Evolutionary conservation across 2,797 vertebrate species (phyloP).

Genomic region (Nyctibius grandis): DNA sequence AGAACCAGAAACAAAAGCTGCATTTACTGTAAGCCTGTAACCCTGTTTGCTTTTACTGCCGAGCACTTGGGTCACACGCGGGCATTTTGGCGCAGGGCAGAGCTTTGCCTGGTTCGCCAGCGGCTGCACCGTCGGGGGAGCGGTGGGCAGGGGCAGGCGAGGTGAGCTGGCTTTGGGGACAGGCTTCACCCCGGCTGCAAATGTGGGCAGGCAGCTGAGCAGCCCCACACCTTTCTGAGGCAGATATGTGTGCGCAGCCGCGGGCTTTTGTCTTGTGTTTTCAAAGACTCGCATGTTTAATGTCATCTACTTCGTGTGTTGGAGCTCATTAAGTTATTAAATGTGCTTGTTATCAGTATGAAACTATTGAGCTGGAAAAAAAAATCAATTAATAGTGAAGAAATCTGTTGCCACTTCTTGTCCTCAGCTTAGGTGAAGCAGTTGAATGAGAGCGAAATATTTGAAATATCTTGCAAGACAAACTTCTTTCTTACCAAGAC

Average conservation of each 20-base stretch:
- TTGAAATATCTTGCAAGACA: background rate
- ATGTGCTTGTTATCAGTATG: background rate
- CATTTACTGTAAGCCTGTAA: background rate
- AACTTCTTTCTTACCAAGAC: background rate
- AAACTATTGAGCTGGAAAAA: background rate
- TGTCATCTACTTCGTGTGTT: background rate
- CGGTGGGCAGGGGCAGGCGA: background rate
- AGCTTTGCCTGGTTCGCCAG: background rate
- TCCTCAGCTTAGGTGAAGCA: background rate
- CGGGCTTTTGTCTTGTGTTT: background rate
- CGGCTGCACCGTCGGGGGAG: background rate
- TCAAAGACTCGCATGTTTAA: accelerated
- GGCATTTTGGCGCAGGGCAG: accelerated
- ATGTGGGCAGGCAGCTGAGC: background rate
- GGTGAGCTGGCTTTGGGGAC: background rate
- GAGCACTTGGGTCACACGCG: accelerated
- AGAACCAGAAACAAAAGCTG: background rate
- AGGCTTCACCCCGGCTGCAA: too few species aligned
- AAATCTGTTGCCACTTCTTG: background rate
- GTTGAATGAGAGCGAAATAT: background rate
- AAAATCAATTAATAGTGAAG: background rate
- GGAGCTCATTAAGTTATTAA: background rate
- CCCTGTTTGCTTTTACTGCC: background rate
- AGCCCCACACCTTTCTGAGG: background rate
- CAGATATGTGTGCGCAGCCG: accelerated